Base-by-base conservation (phyloP, 2,113 vertebrate species). In the Bubo scandiacus region DNA sequence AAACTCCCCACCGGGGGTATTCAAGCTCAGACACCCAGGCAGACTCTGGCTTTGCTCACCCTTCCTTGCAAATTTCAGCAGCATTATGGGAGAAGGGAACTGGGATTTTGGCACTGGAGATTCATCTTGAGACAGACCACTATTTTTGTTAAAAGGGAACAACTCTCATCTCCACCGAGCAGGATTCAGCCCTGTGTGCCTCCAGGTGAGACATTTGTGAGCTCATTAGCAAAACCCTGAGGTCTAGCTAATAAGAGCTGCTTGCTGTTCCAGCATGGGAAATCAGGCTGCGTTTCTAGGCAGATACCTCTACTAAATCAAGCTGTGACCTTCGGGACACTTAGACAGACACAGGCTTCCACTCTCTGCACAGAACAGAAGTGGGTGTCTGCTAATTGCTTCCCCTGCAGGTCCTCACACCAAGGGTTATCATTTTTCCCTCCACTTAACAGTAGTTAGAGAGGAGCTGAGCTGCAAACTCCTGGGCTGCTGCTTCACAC, bases 211-310 rank as follows among this genome's bases (percentile, higher is more conserved):
- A 71, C 51, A 36, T 58, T 45, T 58, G 36, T 19, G n/a, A 92
- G 89, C 57, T 96, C 77, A 66, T 92, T 75, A 92, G 45, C 55
- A 82, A 82, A 90, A n/a, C 81, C 81, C 81, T 23, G 62, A 75
- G 73, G n/a, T 75, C 29, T 71, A 45, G n/a, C 16, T 94, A 80
- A 42, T 87, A 66, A 86, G 40, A 12, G 36, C 57, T 79, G 55
- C 72, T 78, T 70, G 71, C 71, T 74, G 18, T 25, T 92, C 49
- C 57, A 65, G 89, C 88, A 79, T 70, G 40, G 84, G 81, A 55
- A 86, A 83, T 82, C 61, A 80, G 77, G 67, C 57, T 90, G 86
- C 45, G 73, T 86, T 59, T 51, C 32, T 42, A 45, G 45, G 62
- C 77, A 92, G 77, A 38, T 8, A 32, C 71, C 40, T 59, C 74